Percentiles rank a stretch among this genome's conserved stretches.
These are phyloP conservation scores for Phyllotreta striolata DNA, from an alignment of 2,888 invertebrate species.

Conservation along the genomic window DNA sequence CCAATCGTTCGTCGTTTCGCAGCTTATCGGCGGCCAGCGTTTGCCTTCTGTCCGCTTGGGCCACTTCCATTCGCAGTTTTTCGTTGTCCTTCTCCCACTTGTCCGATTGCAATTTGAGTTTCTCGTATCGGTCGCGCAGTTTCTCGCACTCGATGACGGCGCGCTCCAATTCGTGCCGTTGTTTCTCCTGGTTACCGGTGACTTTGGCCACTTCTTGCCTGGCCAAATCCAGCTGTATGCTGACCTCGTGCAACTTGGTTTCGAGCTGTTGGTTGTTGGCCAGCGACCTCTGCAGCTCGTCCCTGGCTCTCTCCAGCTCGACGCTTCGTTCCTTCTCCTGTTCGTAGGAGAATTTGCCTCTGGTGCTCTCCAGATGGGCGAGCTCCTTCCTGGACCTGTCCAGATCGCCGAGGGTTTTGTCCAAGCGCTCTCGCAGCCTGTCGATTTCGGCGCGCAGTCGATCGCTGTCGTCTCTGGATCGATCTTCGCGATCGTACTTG, in stretches of 20 bases:
- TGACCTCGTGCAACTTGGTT: conserved; percentile 78
- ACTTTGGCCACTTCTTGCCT: conserved; percentile 81
- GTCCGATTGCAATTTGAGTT: conserved; percentile 76
- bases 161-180: conserved; percentile 80
- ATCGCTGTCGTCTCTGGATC: conserved; percentile 79
- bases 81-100: conserved; percentile 80
- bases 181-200: conserved; percentile 78
- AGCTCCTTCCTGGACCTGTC: conserved; percentile 80
- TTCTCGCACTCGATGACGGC: conserved; percentile 90
- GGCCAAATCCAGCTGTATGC: conserved; percentile 81
- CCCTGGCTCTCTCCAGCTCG: conserved; percentile 77
- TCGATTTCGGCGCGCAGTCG: conserved; percentile 82
- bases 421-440: conserved; percentile 75
- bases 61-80: conserved; percentile 74
- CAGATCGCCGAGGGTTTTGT: conserved; percentile 82
- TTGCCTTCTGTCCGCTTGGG: conserved; percentile 70
- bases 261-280: conserved; percentile 75
- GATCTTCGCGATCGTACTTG: conserved; percentile 76
- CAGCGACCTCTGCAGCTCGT: conserved; percentile 75
- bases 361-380: conserved; percentile 77
- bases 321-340: conserved; percentile 70
- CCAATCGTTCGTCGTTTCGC: conserved; percentile 74
- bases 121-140: conserved; percentile 85
- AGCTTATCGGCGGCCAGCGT: conserved; percentile 70
- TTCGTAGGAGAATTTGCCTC: conserved; percentile 82